phyloP scores from a whole-genome alignment of 35 echinoderm and acorn worm species.

The Holothuria glaberrima region DNA sequence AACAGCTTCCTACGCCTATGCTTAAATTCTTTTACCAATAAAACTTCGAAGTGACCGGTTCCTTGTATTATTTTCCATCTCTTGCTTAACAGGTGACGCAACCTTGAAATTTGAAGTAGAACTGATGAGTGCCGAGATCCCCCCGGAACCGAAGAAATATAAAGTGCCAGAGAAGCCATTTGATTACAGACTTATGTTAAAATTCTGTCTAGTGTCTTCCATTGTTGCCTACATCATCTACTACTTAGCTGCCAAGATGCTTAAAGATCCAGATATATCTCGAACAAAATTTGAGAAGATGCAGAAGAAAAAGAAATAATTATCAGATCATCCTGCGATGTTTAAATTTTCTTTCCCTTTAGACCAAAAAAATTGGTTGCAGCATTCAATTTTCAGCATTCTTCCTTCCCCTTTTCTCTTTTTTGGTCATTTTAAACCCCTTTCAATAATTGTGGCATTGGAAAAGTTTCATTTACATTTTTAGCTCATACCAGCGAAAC shows the following conservation, averaged over 20 bases:
- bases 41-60: not conserved
- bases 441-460: no score
- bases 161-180: not conserved
- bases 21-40: not conserved
- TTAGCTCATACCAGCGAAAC: no score
- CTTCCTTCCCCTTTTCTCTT: no score
- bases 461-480: no score
- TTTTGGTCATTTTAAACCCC: no score
- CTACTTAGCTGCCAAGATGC: not conserved
- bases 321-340: no score
- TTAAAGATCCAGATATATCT: not conserved
- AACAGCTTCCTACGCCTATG: not conserved
- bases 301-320: no score
- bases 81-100: constrained; percentile 4
- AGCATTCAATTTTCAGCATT: no score
- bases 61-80: not conserved
- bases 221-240: constrained; percentile 19
- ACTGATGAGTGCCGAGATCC: not conserved
- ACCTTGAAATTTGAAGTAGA: constrained; percentile 22
- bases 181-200: constrained; percentile 22
- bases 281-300: no score
- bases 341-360: no score
- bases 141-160: not conserved
- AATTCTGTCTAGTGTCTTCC: not conserved
- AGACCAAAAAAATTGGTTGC: no score